A percentile compares a stretch with the other conserved stretches of the same genome.
These are phyloP conservation scores for Anneissia japonica DNA, from an alignment of 35 echinoderm and acorn worm genomes.

Conservation along the genomic window DNA sequence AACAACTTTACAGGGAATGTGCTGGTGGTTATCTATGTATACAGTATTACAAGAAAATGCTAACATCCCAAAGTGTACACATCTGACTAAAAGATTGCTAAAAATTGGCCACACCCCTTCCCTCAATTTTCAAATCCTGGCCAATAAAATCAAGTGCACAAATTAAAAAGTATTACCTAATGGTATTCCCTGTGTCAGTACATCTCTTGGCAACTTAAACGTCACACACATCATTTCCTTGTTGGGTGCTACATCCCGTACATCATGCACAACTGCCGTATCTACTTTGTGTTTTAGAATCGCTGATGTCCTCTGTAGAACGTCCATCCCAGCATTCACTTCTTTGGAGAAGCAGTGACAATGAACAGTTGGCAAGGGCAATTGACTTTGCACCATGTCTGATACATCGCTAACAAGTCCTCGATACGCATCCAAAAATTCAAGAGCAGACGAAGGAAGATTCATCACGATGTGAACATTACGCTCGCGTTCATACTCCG, in stretches of 20 bases:
- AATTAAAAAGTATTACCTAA: neutral
- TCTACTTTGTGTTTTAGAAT: constrained; percentile 24
- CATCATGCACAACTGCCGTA: constrained; percentile 46
- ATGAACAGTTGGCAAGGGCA: constrained; percentile 56
- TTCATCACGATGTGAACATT: constrained; percentile 82
- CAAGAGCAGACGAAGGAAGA: constrained; percentile 74
- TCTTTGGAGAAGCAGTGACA: constrained; percentile 91
- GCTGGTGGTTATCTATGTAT: no score
- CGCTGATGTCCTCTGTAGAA: constrained; percentile 23
- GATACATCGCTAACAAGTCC: constrained; percentile 33
- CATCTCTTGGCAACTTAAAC: constrained; percentile 47
- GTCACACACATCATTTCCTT: constrained; percentile 96
- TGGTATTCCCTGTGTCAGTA: neutral
- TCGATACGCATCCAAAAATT: constrained; percentile 73
- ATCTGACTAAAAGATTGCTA: no score
- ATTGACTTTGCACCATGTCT: neutral
- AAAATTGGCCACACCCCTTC: no score
- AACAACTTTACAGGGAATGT: no score
- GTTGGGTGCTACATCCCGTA: constrained; percentile 95
- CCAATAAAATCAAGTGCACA: no score
- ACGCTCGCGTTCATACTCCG: constrained; percentile 1
- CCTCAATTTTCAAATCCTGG: no score
- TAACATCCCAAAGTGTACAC: no score
- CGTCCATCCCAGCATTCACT: constrained; percentile 36
- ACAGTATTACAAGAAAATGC: no score